Evolutionary conservation across 2,113 vertebrate species (phyloP).

Genomic region (Dunckerocampus dactyliophorus): DNA sequence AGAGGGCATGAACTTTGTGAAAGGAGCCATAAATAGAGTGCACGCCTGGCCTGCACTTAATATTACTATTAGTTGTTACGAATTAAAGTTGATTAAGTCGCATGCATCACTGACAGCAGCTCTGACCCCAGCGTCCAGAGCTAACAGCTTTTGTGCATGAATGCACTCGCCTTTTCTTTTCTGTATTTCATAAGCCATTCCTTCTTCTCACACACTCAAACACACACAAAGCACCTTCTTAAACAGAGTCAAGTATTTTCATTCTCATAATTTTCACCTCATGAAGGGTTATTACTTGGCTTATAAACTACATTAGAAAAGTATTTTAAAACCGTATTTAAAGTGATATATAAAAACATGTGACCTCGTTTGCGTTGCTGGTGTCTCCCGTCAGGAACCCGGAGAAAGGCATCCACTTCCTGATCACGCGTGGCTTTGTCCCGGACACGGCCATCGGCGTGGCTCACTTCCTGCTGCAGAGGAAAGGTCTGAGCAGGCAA

Average conservation of each 20-base stretch:
- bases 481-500: slow-evolving; percentile 82
- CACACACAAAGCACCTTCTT: slow-evolving; percentile 5
- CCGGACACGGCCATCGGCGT: slow-evolving; percentile 96
- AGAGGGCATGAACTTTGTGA: slow-evolving; percentile 41
- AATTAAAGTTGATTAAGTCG: slow-evolving; percentile 56
- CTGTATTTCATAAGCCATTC: slow-evolving; percentile 4
- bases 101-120: slow-evolving; percentile 47
- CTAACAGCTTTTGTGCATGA: slow-evolving; percentile 44
- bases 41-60: slow-evolving; percentile 40
- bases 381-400: slow-evolving; percentile 81
- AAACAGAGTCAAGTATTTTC: slow-evolving; percentile 20
- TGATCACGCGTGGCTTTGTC: slow-evolving; percentile 95
- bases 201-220: slow-evolving; percentile 3
- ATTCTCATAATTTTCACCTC: not conserved
- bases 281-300: not conserved
- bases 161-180: slow-evolving; percentile 22
- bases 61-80: slow-evolving; percentile 44
- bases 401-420: slow-evolving; percentile 95
- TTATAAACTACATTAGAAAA: no score
- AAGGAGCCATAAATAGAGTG: slow-evolving; percentile 43
- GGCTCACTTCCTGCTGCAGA: slow-evolving; percentile 93
- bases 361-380: not conserved
- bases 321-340: no score
- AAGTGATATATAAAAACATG: no score
- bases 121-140: slow-evolving; percentile 34